phyloP scores from a whole-genome alignment of 2,113 vertebrate genomes.

The Leuciscus idus region DNA sequence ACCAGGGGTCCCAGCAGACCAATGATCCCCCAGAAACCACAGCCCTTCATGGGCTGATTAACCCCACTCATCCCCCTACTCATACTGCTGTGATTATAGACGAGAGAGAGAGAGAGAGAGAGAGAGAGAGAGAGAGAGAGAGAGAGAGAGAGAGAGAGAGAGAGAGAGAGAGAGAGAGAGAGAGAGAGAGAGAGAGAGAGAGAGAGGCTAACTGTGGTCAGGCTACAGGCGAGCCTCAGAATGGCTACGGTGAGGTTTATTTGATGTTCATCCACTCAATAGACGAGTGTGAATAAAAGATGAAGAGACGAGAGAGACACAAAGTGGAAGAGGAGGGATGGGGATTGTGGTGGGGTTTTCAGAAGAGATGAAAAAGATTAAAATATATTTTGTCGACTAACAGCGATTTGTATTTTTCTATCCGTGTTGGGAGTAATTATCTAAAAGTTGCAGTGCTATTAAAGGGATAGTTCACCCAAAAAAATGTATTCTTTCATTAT shows the following conservation, averaged over 20 bases:
- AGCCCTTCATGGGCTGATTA: constrained; percentile 66
- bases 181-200: not conserved
- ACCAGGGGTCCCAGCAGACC: constrained; percentile 48
- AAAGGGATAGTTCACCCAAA: not conserved
- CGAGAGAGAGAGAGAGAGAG: not conserved
- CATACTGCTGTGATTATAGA: constrained; percentile 51
- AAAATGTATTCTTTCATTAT: not conserved
- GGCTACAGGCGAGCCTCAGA: constrained; percentile 39
- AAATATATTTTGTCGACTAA: not conserved
- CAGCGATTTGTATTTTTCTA: not conserved
- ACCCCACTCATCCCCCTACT: constrained; percentile 54
- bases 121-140: not conserved
- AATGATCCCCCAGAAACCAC: constrained; percentile 56
- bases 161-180: not conserved
- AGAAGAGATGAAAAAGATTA: not conserved
- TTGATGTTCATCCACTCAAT: constrained; percentile 34
- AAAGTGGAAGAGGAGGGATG: not conserved
- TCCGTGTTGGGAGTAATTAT: not conserved
- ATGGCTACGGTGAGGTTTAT: constrained; percentile 3
- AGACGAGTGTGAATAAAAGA: constrained; percentile 7
- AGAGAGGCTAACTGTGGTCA: constrained; percentile 49
- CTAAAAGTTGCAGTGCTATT: not conserved
- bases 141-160: not conserved
- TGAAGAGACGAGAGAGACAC: not conserved
- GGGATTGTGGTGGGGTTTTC: not conserved